Percentiles rank a stretch among this genome's conserved stretches.
These are phyloP conservation scores for Himalopsyche tibetana DNA, from an alignment of 2,888 invertebrate species.

Conservation along the genomic window DNA sequence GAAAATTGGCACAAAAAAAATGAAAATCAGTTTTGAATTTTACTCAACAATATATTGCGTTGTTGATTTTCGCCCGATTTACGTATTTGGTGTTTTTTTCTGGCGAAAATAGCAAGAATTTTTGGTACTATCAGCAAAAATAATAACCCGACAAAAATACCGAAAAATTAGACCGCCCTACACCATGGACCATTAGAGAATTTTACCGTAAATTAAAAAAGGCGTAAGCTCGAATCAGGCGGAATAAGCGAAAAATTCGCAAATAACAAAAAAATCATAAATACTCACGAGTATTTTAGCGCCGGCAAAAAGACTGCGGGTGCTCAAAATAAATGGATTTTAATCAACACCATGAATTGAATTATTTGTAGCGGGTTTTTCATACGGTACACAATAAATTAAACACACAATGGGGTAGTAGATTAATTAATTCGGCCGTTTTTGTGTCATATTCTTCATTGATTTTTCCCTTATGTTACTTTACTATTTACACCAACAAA, in stretches of 20 bases:
- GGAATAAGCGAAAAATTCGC: neutral
- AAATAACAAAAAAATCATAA: neutral
- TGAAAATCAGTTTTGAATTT: too few species aligned
- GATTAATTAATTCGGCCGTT: too few species aligned
- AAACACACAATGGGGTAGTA: too few species aligned
- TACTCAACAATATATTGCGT: too few species aligned
- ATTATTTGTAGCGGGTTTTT: conserved; percentile 3
- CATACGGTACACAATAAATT: neutral
- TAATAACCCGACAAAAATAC: neutral
- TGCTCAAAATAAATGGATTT: neutral
- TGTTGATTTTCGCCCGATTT: too few species aligned
- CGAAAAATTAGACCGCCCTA: conserved; percentile 5
- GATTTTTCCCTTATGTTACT: too few species aligned
- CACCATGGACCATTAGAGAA: neutral
- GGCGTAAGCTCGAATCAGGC: neutral
- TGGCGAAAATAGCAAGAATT: neutral
- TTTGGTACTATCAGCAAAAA: neutral
- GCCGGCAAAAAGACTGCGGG: neutral
- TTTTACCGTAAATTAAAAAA: conserved; percentile 18
- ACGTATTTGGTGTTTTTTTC: too few species aligned
- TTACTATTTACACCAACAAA: too few species aligned
- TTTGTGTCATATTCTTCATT: too few species aligned
- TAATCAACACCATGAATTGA: neutral
- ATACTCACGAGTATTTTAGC: neutral
- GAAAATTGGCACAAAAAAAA: too few species aligned